These are phyloP conservation scores for Serripes groenlandicus DNA, from an alignment of 2,888 invertebrate genomes.

Conservation along the genomic window DNA sequence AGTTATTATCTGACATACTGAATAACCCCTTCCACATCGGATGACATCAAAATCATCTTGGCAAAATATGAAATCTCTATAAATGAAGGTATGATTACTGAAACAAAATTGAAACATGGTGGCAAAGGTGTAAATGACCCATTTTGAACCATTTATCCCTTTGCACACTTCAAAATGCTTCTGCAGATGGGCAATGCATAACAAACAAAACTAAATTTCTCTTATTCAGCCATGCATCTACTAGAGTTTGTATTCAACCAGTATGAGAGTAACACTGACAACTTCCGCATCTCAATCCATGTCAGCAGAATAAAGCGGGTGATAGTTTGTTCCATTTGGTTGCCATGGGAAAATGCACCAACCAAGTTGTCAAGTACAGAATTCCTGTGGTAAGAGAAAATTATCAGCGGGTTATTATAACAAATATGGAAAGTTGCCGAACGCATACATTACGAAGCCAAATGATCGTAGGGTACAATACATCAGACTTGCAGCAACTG, in stretches of 20 bases:
- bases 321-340: constrained; percentile 71
- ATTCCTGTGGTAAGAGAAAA: constrained; percentile 70
- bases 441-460: constrained; percentile 69
- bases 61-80: too few species aligned
- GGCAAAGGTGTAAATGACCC: too few species aligned
- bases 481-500: constrained; percentile 46
- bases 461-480: constrained; percentile 74
- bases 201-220: too few species aligned
- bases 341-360: constrained; percentile 66
- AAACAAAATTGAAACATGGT: too few species aligned
- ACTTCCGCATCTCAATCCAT: constrained; percentile 68
- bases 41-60: too few species aligned
- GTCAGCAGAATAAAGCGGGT: constrained; percentile 60
- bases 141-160: too few species aligned
- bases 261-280: constrained; percentile 63
- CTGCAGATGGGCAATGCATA: too few species aligned
- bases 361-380: constrained; percentile 67
- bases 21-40: too few species aligned
- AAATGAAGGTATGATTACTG: too few species aligned
- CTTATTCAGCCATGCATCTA: constrained; percentile 47
- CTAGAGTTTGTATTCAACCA: constrained; percentile 72
- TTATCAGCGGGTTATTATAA: constrained; percentile 70
- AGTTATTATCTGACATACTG: too few species aligned
- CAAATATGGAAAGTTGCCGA: constrained; percentile 73
- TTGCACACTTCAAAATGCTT: too few species aligned